phyloP scores from a whole-genome alignment of 2,797 vertebrate genomes.

The Phoxinus dragarum region DNA sequence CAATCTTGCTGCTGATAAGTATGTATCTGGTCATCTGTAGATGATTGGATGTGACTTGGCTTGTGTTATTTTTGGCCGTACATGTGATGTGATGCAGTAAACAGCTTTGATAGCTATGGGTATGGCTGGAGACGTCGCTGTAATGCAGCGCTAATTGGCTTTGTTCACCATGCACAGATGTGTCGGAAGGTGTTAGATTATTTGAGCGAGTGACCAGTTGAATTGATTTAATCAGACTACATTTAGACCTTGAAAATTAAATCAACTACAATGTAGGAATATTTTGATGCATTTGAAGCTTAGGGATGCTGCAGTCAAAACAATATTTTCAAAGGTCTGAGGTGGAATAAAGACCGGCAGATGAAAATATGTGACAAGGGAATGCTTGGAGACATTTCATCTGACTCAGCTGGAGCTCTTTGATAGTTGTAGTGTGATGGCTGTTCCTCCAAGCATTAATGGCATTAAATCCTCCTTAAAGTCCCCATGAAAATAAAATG shows the following conservation, averaged over 20 bases:
- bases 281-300: background rate
- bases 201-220: constrained; percentile 1
- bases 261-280: background rate
- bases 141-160: constrained; percentile 38
- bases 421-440: constrained; percentile 2
- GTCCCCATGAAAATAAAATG: too few relatives aligned
- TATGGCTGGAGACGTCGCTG: constrained; percentile 14
- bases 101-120: constrained; percentile 33
- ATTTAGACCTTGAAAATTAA: background rate
- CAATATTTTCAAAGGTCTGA: constrained; percentile 8
- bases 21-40: constrained; percentile 21
- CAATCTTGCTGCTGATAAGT: constrained; percentile 39
- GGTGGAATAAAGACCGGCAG: background rate
- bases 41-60: constrained; percentile 39
- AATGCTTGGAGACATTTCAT: constrained; percentile 12
- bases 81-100: constrained; percentile 39
- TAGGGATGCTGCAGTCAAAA: background rate
- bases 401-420: constrained; percentile 29
- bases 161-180: constrained; percentile 40
- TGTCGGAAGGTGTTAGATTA: background rate
- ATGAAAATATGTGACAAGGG: background rate
- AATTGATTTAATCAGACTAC: constrained; percentile 9
- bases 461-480: background rate
- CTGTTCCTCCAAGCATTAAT: constrained; percentile 3
- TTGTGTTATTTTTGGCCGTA: constrained; percentile 43